These are phyloP conservation scores for Griposia aprilina DNA, from an alignment of 2,888 invertebrate genomes.

Conservation along the genomic window DNA sequence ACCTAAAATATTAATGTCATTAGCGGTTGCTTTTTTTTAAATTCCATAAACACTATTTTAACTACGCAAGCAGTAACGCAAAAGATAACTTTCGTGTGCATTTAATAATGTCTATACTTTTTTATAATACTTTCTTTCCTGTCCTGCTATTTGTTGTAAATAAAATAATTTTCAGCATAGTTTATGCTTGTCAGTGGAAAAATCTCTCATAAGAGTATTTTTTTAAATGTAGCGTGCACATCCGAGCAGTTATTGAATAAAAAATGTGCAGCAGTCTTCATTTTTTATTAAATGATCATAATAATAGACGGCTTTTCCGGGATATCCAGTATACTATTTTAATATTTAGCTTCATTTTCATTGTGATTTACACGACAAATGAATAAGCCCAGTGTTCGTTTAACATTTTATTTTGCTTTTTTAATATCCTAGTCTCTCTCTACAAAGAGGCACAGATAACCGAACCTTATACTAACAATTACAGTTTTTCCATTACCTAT, in stretches of 20 bases:
- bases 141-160: background rate
- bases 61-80: background rate
- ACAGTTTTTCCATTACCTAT: background rate
- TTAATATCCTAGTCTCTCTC: background rate
- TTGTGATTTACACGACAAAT: background rate
- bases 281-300: slow-evolving; percentile 7
- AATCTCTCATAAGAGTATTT: background rate
- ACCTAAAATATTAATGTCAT: background rate
- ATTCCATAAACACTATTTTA: background rate
- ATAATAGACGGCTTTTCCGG: background rate
- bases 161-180: background rate
- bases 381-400: background rate
- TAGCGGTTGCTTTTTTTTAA: background rate
- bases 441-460: background rate
- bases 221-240: background rate
- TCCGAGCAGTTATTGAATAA: slow-evolving; percentile 4
- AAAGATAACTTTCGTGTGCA: background rate
- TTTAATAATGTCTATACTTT: background rate
- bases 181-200: background rate
- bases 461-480: background rate
- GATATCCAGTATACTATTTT: background rate
- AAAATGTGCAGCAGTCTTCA: background rate
- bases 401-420: background rate
- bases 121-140: background rate
- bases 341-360: background rate